These are phyloP conservation scores for Euphonia xanthogaster DNA, from an alignment of 2,797 vertebrate species.

Conservation along the genomic window DNA sequence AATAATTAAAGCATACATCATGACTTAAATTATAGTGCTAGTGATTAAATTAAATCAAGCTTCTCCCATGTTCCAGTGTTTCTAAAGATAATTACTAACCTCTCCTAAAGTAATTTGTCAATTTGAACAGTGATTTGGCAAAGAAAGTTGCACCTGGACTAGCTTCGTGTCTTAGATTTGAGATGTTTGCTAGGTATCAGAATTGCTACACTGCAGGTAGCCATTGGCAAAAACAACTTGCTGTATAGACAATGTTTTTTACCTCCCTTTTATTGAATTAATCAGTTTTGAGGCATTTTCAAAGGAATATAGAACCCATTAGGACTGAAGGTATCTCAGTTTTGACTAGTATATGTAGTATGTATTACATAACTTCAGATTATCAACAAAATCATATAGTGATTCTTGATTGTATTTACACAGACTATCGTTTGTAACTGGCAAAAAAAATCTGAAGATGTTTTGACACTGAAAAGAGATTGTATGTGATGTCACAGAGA, in stretches of 20 bases:
- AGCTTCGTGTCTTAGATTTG: not conserved
- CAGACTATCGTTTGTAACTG: not conserved
- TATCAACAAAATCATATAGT: not conserved
- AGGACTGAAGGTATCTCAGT: not conserved
- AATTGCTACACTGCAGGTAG: not conserved
- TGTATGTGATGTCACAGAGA: not conserved
- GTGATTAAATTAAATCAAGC: conserved; percentile 67
- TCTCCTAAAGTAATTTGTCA: conserved; percentile 50
- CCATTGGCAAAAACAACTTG: not conserved
- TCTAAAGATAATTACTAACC: conserved; percentile 58
- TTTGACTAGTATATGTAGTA: not conserved
- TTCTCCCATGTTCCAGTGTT: not conserved
- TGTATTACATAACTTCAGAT: not conserved
- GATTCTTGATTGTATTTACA: not conserved
- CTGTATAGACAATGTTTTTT: not conserved
- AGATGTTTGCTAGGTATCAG: not conserved
- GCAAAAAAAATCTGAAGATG: not conserved
- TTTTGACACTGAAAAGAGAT: not conserved
- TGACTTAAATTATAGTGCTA: conserved; percentile 54
- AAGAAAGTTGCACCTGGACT: conserved; percentile 27
- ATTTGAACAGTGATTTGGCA: conserved; percentile 34
- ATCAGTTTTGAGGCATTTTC: not conserved
- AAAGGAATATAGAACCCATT: not conserved
- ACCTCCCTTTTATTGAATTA: not conserved
- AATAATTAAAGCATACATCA: conserved; percentile 60